Evolutionary conservation across 2,113 vertebrate species (phyloP), one percentile per base, ranked within the genome.

Genomic region (Cepphus grylle): DNA sequence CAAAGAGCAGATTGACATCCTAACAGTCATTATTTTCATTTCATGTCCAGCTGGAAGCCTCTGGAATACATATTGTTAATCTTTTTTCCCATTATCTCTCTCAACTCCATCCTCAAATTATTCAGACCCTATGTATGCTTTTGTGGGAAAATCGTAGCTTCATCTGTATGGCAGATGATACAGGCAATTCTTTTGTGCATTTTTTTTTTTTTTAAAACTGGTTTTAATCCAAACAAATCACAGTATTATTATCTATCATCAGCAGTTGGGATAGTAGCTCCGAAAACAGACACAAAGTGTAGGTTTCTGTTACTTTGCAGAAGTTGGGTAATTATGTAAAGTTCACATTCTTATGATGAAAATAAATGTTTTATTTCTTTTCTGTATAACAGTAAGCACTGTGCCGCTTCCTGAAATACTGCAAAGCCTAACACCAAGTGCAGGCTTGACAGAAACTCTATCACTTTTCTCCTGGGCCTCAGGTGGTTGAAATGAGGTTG

Each of bases 161-260:
- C 97, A 96, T 97, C 91, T 96, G 97, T 78, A 67, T 47, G 29
- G 26, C 96, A 96, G 95, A 97, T 96, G 94, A 97, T 49, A 19
- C 18, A 95, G 52, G 81, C 16, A 92, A 86, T 86, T 76, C 81
- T 86, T 95, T 50, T 63, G 15, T 87, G 65, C 3, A 4, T 43
- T 17, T 1, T 47, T 62, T 80, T 79, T 86, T 82, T 76, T 52
- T 8, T 43, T 42, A 12, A 43, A 72, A 70, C 43, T 86, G 47
- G 10, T 92, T 85, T 90, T 88, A 78, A 90, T 93, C 63, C 76
- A 91, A 79, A 77, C 66, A 88, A 88, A 88, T 94, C 42, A 52
- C 47, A 90, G 9, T 55, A 52, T 88, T 88, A 86, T 72, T 90
- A 50, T 73, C 66, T 84, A 65, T 63, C 71, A 86, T 18, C 71